Conservation (phyloP, 92 coral and sea anemone genomes). For the Siderastrea siderea region DNA sequence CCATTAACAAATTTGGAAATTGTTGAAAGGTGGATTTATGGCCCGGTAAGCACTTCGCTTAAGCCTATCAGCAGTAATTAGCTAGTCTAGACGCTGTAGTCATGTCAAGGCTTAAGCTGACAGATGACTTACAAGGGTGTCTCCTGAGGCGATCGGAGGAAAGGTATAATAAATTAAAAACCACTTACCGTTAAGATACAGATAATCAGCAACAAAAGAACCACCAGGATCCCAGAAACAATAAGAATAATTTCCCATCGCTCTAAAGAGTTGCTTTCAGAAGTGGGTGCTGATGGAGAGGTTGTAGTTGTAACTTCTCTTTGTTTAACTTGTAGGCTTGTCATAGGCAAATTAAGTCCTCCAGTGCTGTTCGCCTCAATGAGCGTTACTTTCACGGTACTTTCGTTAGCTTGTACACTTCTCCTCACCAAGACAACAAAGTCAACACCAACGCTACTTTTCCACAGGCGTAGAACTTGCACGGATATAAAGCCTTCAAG, state of each 20-base stretch:
- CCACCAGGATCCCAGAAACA: conserved; percentile 7
- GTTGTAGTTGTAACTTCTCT: neutral
- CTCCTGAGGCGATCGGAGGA: neutral
- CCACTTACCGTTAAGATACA: conserved; percentile 32
- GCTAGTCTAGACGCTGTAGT: too few relatives aligned
- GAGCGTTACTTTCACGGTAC: neutral
- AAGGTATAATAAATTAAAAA: neutral
- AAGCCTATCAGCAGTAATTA: too few relatives aligned
- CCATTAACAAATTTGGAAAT: too few relatives aligned
- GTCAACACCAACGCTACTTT: conserved; percentile 49
- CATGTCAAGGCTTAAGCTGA: too few relatives aligned
- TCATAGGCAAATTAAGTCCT: conserved; percentile 14
- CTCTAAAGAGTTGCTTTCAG: conserved; percentile 3
- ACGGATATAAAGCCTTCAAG: conserved; percentile 38
- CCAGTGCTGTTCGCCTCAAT: conserved; percentile 21
- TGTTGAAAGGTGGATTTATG: too few relatives aligned
- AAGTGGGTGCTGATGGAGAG: neutral
- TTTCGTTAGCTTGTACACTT: neutral
- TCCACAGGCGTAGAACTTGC: conserved; percentile 40
- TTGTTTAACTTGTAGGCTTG: conserved; percentile 8
- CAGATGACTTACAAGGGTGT: too few relatives aligned
- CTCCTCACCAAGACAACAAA: conserved; percentile 5
- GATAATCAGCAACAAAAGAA: conserved; percentile 16
- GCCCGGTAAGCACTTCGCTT: too few relatives aligned
- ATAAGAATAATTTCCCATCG: conserved; percentile 31